These are phyloP conservation scores for Orchestia grillus DNA, from an alignment of 1,140 invertebrate species.

Conservation along the genomic window DNA sequence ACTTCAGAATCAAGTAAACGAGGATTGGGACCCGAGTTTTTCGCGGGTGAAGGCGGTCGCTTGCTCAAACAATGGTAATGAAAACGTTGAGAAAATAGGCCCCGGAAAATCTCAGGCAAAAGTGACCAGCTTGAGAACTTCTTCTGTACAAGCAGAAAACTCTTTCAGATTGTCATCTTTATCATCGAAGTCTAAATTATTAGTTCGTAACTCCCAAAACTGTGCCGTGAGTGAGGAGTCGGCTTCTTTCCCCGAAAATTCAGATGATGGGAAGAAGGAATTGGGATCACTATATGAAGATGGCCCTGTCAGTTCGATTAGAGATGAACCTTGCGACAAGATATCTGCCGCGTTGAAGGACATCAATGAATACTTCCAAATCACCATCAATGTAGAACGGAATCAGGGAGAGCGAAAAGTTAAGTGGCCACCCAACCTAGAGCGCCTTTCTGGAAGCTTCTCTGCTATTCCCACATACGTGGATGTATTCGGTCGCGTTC, in stretches of 20 bases:
- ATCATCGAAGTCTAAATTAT: background rate
- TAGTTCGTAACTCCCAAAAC: background rate
- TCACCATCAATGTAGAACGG: background rate
- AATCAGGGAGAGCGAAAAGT: background rate
- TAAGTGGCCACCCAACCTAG: background rate
- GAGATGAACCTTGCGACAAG: background rate
- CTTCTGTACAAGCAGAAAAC: background rate
- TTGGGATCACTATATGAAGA: background rate
- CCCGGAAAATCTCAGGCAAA: background rate
- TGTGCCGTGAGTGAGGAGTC: background rate
- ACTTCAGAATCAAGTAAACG: background rate
- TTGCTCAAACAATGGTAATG: background rate
- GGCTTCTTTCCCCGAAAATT: background rate
- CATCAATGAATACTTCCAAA: background rate
- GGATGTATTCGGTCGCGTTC: background rate
- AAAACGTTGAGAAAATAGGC: too few relatives aligned
- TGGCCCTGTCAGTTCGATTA: background rate
- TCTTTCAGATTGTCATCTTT: background rate
- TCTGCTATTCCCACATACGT: slow-evolving; percentile 26
- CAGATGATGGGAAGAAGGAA: background rate
- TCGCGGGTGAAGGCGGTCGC: background rate
- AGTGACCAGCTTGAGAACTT: background rate
- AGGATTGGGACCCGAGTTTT: background rate
- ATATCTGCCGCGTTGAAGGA: background rate
- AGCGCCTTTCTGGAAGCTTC: background rate